These are phyloP conservation scores for Thamnophis sirtalis DNA, from an alignment of 2,113 vertebrate species.

Conservation along the genomic window DNA sequence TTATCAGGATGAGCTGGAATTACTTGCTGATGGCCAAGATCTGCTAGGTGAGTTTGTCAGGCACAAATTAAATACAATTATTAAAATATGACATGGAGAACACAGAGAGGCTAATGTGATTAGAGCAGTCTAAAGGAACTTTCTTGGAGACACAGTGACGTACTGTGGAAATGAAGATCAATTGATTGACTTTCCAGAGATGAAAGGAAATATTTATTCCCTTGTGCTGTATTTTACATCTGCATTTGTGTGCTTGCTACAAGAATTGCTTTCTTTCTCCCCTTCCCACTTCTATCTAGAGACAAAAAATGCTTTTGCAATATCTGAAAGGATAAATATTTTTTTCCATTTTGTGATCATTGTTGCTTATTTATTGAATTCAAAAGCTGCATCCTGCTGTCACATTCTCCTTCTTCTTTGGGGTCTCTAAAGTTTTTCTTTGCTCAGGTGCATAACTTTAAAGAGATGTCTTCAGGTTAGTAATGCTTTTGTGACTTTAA, in stretches of 20 bases:
- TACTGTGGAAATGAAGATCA: constrained; percentile 59
- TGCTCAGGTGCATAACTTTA: fast-evolving
- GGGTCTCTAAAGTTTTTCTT: constrained; percentile 26
- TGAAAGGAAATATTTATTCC: constrained; percentile 53
- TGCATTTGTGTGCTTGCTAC: constrained; percentile 26
- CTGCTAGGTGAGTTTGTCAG: constrained; percentile 41
- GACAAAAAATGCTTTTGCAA: not conserved
- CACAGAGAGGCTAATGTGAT: constrained; percentile 60
- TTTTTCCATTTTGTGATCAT: constrained; percentile 9
- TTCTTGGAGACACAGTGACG: constrained; percentile 56
- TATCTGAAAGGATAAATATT: not conserved
- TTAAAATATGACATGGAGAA: constrained; percentile 53
- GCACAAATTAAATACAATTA: constrained; percentile 61
- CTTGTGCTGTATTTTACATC: constrained; percentile 34
- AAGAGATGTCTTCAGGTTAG: constrained; percentile 15
- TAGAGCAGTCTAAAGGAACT: constrained; percentile 53
- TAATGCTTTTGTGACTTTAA: not conserved
- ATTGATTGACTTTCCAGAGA: constrained; percentile 53
- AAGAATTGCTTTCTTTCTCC: constrained; percentile 19
- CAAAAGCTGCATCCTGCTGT: not conserved
- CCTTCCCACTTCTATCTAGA: constrained; percentile 6
- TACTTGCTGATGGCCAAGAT: not conserved
- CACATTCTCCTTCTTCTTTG: not conserved
- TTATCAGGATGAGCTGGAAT: constrained; percentile 9
- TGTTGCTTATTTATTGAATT: constrained; percentile 19